These are phyloP conservation scores for Notocelia uddmanniana DNA, from an alignment of 2,888 invertebrate genomes.

Conservation along the genomic window DNA sequence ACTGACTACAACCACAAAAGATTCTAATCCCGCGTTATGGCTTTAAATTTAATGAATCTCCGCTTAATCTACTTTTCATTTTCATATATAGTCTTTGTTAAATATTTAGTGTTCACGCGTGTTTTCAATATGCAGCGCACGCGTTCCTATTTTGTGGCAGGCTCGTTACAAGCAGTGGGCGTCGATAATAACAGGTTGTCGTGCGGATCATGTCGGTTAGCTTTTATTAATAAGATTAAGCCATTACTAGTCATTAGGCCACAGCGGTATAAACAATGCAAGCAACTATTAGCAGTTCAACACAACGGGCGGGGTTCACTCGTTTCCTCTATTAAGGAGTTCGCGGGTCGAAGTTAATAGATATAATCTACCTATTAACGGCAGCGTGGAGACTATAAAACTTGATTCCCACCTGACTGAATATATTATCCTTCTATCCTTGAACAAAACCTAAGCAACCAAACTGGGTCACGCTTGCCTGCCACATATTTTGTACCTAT, in stretches of 20 bases:
- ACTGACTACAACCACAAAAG: slow-evolving; percentile 48
- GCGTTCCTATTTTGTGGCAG: slow-evolving; percentile 39
- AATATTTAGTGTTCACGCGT: slow-evolving; percentile 19
- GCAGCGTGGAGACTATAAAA: background rate
- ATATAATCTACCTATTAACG: background rate
- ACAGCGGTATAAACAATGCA: slow-evolving; percentile 43
- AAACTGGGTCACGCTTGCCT: too few relatives aligned
- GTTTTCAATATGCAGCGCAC: slow-evolving; percentile 9
- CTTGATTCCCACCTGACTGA: background rate
- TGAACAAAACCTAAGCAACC: too few relatives aligned
- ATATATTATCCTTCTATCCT: too few relatives aligned
- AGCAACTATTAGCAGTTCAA: slow-evolving; percentile 25
- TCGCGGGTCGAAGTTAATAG: background rate
- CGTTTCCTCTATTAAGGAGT: background rate
- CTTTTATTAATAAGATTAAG: slow-evolving; percentile 67
- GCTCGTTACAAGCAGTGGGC: slow-evolving; percentile 53
- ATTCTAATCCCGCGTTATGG: slow-evolving; percentile 57
- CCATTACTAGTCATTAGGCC: slow-evolving; percentile 61
- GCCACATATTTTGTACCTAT: too few relatives aligned
- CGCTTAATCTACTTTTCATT: background rate
- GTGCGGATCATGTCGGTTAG: slow-evolving; percentile 52
- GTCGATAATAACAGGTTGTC: slow-evolving; percentile 64
- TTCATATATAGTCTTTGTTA: too few relatives aligned
- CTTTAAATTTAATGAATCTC: slow-evolving; percentile 38
- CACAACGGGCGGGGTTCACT: background rate